phyloP scores from a whole-genome alignment of 2,797 vertebrate species.

The Erethizon dorsatum region DNA sequence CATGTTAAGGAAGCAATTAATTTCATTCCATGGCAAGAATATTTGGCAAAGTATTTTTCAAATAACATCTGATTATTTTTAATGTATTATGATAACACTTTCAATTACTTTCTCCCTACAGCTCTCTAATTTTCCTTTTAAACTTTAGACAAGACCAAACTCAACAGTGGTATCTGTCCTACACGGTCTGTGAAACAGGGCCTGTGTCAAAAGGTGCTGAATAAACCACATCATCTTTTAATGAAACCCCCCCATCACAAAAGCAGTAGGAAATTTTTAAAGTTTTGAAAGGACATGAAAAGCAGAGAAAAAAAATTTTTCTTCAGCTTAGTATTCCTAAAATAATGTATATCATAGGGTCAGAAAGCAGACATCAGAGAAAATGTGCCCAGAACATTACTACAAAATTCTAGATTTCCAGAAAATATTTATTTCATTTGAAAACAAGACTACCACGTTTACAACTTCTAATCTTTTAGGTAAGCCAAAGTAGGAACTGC shows the following conservation, averaged over 20 bases:
- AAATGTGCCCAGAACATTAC: slow-evolving; percentile 60
- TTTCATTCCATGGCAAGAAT: not conserved
- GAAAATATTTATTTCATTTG: slow-evolving; percentile 50
- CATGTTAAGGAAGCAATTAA: not conserved
- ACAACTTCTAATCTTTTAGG: slow-evolving; percentile 31
- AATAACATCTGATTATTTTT: slow-evolving; percentile 17
- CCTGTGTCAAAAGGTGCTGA: not conserved
- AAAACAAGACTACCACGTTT: slow-evolving; percentile 51
- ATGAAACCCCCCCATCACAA: not conserved
- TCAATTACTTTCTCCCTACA: not conserved
- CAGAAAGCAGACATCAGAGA: slow-evolving; percentile 44
- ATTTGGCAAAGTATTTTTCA: slow-evolving; percentile 13
- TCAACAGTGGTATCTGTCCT: not conserved
- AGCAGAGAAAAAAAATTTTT: not conserved
- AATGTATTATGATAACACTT: not conserved
- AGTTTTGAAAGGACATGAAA: not conserved
- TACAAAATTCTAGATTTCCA: slow-evolving; percentile 62
- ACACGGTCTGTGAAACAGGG: not conserved
- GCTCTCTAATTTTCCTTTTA: slow-evolving; percentile 37
- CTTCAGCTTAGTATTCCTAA: slow-evolving; percentile 42
- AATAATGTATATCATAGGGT: not conserved
- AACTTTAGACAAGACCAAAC: not conserved
- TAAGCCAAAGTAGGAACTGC: slow-evolving; percentile 4
- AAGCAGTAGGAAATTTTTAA: not conserved
- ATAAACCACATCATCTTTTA: slow-evolving; percentile 10